A percentile compares a stretch with the other conserved stretches of the same genome.
phyloP scores from a whole-genome alignment of 1,140 invertebrate genomes.

The Andricus grossulariae region DNA sequence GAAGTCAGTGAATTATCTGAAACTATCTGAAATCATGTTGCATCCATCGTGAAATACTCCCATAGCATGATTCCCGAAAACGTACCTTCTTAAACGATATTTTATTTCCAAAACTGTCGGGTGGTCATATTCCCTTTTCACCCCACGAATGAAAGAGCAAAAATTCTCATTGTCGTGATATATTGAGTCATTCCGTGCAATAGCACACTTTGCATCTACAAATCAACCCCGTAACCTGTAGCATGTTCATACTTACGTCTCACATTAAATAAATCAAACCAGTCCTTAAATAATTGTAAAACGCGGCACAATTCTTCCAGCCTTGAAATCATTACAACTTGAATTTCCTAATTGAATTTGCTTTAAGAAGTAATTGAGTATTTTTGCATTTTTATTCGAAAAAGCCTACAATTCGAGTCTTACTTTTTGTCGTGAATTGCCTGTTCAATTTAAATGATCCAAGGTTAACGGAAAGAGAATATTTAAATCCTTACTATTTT shows the following conservation, averaged over 20 bases:
- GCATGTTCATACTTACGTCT: too few species aligned
- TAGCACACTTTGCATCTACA: too few species aligned
- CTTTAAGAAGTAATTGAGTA: not conserved
- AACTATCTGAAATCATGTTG: too few species aligned
- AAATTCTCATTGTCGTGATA: not conserved
- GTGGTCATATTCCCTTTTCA: too few species aligned
- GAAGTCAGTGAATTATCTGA: too few species aligned
- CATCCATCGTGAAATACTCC: too few species aligned
- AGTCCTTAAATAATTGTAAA: constrained; percentile 33
- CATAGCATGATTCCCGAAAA: too few species aligned
- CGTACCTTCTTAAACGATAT: too few species aligned
- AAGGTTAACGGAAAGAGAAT: not conserved
- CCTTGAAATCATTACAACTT: not conserved
- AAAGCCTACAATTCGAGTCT: not conserved
- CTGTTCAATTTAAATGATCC: not conserved
- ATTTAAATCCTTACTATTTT: not conserved
- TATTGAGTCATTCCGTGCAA: not conserved
- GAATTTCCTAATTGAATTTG: not conserved
- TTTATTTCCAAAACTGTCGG: too few species aligned
- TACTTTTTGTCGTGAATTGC: not conserved
- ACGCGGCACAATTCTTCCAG: not conserved
- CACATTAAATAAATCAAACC: constrained; percentile 44
- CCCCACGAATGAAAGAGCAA: too few species aligned
- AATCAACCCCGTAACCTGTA: too few species aligned
- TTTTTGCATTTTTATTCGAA: not conserved